phyloP scores from a whole-genome alignment of 1,140 invertebrate species.

The Achroia grisella region DNA sequence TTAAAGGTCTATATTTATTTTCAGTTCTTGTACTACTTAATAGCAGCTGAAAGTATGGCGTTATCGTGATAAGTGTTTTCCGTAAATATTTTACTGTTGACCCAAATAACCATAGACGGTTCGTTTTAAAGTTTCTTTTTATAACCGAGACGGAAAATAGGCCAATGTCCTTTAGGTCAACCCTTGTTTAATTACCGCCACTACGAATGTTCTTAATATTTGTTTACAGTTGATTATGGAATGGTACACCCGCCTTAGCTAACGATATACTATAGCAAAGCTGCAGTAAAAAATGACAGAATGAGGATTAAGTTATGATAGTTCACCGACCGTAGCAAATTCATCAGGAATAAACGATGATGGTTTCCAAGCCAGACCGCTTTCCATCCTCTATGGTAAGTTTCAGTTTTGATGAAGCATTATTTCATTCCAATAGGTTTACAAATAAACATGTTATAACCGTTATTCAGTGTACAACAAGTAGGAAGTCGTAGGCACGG shows the following conservation, averaged over 20 bases:
- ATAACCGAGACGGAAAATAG: background rate
- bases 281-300: background rate
- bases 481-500: no score
- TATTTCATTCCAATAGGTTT: no score
- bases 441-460: no score
- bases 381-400: no score
- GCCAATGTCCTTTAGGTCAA: conserved; percentile 1
- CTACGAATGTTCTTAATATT: background rate
- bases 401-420: no score
- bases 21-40: background rate
- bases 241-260: background rate
- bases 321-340: no score
- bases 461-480: no score
- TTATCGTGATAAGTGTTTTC: background rate
- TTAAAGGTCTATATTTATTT: no score
- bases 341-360: no score
- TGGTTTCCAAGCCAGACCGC: no score
- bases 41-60: background rate
- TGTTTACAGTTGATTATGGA: no score
- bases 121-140: background rate
- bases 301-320: background rate
- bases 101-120: background rate
- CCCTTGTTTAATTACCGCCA: background rate
- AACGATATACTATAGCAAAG: no score
- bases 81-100: background rate